A percentile compares a stretch with the other conserved stretches of the same genome.
Evolutionary conservation across 2,888 invertebrate species (phyloP).

Genomic region (Lissocephala sabroskyi): DNA sequence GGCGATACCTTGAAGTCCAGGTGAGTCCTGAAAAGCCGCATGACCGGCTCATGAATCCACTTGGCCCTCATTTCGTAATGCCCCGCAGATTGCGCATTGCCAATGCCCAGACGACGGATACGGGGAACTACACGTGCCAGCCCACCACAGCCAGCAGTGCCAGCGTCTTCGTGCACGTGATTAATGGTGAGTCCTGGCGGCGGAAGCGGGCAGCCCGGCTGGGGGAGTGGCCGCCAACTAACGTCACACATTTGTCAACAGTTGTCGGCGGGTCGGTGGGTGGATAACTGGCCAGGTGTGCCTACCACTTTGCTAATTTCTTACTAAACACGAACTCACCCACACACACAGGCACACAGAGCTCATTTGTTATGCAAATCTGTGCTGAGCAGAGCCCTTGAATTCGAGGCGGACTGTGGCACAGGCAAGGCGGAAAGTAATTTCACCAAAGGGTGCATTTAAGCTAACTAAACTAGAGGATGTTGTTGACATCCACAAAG

Average conservation of each 20-base stretch:
- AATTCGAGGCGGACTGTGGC: too few species aligned
- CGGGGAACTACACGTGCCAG: conserved; percentile 91
- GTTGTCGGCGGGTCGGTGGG: conserved; percentile 12
- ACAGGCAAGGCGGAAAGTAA: too few species aligned
- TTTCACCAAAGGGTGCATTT: too few species aligned
- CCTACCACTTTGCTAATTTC: conserved; percentile 2
- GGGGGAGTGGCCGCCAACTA: not conserved
- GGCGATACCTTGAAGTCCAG: conserved; percentile 82
- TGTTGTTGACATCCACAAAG: too few species aligned
- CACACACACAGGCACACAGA: not conserved
- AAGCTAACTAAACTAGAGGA: too few species aligned
- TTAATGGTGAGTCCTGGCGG: conserved; percentile 79
- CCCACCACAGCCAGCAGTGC: conserved; percentile 89
- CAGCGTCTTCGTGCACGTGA: conserved; percentile 90
- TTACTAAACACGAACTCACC: not conserved
- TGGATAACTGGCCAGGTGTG: not conserved
- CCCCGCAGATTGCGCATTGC: conserved; percentile 83
- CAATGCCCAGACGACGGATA: conserved; percentile 82
- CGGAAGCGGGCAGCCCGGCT: not conserved
- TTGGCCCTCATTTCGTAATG: not conserved
- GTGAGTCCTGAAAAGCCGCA: conserved; percentile 34
- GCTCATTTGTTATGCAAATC: conserved; percentile 17
- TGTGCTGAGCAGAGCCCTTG: conserved; percentile 8
- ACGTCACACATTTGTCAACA: conserved; percentile 26
- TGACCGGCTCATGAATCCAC: not conserved